phyloP scores from a whole-genome alignment of 2,797 vertebrate genomes.

The Rhinatrema bivittatum region DNA sequence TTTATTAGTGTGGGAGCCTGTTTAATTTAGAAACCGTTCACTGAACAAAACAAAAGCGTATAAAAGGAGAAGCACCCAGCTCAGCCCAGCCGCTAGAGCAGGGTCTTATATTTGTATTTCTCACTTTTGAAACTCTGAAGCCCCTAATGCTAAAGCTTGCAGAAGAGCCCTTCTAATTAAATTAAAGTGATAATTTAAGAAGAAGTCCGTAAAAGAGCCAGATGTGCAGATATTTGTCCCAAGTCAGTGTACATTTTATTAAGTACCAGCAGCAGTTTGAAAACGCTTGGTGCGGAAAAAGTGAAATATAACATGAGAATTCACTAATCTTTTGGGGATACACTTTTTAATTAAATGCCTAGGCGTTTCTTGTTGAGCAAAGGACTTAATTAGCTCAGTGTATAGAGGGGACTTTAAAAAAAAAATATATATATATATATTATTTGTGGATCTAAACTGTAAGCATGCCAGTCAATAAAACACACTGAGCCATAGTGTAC shows the following conservation, averaged over 20 bases:
- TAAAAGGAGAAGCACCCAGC: too few species aligned
- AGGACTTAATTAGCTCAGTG: constrained; percentile 30
- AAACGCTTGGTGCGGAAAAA: constrained; percentile 55
- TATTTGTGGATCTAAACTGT: constrained; percentile 17
- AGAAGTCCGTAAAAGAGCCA: constrained; percentile 34
- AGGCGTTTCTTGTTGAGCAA: constrained; percentile 23
- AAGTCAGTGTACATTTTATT: constrained; percentile 19
- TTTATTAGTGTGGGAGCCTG: too few species aligned
- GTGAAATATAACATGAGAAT: constrained; percentile 40
- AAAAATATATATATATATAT: constrained; percentile 28
- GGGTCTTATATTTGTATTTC: too few species aligned
- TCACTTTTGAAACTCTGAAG: too few species aligned
- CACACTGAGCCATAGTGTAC: constrained; percentile 15
- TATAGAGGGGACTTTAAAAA: constrained; percentile 12
- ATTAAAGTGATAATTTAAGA: constrained; percentile 38
- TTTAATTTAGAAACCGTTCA: too few species aligned
- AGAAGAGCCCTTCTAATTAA: too few species aligned
- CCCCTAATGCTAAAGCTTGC: too few species aligned
- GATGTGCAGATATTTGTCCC: constrained; percentile 36
- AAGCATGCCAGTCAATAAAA: constrained; percentile 26
- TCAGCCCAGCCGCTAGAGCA: too few species aligned
- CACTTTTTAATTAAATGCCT: constrained; percentile 46
- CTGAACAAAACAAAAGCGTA: too few species aligned
- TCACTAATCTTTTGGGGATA: constrained; percentile 43
- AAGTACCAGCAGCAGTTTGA: constrained; percentile 41